Base-by-base conservation (phyloP, 1,140 invertebrate genomes). In the Tetramorium parvispinum region DNA sequence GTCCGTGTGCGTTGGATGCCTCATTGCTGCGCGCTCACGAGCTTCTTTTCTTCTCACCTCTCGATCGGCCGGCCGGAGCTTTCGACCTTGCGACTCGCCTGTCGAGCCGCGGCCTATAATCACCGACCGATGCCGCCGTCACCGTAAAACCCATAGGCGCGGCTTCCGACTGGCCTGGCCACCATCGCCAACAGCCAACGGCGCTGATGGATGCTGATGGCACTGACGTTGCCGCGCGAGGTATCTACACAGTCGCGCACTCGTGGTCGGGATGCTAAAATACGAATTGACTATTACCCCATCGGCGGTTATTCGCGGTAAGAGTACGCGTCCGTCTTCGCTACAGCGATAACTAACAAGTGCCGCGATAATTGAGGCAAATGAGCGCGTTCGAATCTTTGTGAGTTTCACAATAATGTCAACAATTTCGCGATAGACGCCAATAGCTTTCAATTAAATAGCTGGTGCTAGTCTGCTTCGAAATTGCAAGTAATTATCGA, bases 101-200 rank as follows among this genome's bases (percentile, higher is more conserved):
- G 91, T 89, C 77, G 86, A 55, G 65, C 46, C 81, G 77, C 78
- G 87, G 88, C 89, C 92, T 94, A 91, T 94, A 93, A 94, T 94
- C 92, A 93, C n/a, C 40, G 7, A 10, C 59, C 86, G 89, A 88
- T 85, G 86, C 91, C 91, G 90, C 86, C 90, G 65, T 85, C 88
- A 90, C 51, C 66, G 37, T 90, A 85, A 76, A 89, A 83, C 70
- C 53, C 37, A 49, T 66, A 79, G 65, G 75, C 70, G 75, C 82
- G 73, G 76, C 85, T 85, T 85, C 85, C 85, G 85, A 85, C 82
- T 32, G 82, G 43, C 55, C 82, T 32, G 82, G 43, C 55, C 71
- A 61, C 63, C 82, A 85, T 13, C 51, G 24, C 66, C 68, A 73
- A 32, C 32, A 40, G 32, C 18, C 43, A 78, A 37, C 61, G 46